A percentile compares a stretch with the other conserved stretches of the same genome.
Conservation (phyloP, 2,113 vertebrate genomes). For the Eonycteris spelaea region DNA sequence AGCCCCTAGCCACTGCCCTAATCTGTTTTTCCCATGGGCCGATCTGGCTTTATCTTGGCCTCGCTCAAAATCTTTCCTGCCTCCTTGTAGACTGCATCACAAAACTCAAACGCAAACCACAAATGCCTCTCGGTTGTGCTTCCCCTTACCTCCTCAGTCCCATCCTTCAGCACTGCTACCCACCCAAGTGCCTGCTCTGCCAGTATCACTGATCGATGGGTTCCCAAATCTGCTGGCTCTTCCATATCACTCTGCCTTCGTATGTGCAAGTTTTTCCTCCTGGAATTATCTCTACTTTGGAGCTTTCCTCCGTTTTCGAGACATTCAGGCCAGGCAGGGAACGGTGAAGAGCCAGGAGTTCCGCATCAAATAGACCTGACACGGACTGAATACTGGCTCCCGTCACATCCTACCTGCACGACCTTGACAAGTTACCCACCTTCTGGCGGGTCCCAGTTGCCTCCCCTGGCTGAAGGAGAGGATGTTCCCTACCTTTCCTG, state of each 20-base stretch:
- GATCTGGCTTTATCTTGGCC: neutral
- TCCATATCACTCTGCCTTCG: neutral
- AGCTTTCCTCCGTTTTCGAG: neutral
- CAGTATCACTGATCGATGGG: neutral
- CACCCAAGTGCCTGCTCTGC: rapidly evolving
- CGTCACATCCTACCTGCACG: neutral
- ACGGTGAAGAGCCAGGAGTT: neutral
- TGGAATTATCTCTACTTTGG: neutral
- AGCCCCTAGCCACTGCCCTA: neutral
- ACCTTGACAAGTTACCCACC: conserved; percentile 31
- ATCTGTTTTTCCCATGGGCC: neutral
- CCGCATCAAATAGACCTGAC: neutral
- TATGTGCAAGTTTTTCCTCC: neutral
- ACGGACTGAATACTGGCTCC: neutral
- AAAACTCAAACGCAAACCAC: neutral
- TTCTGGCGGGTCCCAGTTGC: neutral
- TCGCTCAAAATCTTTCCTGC: neutral
- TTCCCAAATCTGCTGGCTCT: neutral
- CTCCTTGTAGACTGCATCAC: neutral
- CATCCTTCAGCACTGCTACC: neutral
- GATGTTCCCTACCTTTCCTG: neutral
- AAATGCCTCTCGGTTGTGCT: rapidly evolving
- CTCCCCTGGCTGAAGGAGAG: neutral
- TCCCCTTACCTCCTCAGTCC: rapidly evolving
- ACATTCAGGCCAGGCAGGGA: neutral